Percentiles rank a stretch among this genome's conserved stretches.
phyloP scores from a whole-genome alignment of 1,140 invertebrate genomes.

The Neotoxoptera formosana region DNA sequence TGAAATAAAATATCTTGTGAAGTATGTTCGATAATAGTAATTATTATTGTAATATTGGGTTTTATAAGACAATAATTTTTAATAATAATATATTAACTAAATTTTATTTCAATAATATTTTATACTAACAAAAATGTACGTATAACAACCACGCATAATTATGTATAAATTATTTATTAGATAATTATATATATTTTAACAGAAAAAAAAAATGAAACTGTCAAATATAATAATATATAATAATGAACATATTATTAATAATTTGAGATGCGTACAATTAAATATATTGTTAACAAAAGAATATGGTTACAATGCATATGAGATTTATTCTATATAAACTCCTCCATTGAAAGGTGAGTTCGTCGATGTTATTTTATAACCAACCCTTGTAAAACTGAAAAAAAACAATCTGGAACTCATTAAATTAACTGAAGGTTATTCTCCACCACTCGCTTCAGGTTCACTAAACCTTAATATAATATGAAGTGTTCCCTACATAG shows the following conservation, averaged over 20 bases:
- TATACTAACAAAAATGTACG: background rate
- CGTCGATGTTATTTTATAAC: background rate
- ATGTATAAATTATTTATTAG: background rate
- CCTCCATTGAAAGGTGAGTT: background rate
- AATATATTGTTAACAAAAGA: background rate
- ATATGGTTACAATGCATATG: background rate
- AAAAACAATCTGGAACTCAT: background rate
- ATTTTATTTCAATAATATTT: background rate
- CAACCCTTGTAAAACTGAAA: slow-evolving; percentile 7
- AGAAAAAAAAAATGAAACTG: background rate
- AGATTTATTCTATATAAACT: background rate
- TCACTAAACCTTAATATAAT: slow-evolving; percentile 8
- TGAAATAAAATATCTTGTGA: background rate
- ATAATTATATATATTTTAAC: background rate
- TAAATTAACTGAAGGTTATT: slow-evolving; percentile 19
- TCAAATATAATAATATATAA: background rate
- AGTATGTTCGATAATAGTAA: background rate
- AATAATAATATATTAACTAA: background rate
- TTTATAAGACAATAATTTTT: background rate
- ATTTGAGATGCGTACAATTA: background rate
- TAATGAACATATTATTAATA: background rate
- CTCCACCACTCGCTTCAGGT: background rate
- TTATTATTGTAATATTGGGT: background rate
- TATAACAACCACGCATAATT: background rate
- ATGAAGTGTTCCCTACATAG: background rate